phyloP scores from a whole-genome alignment of 2,888 invertebrate genomes.

The Ypsolopha scabrella region DNA sequence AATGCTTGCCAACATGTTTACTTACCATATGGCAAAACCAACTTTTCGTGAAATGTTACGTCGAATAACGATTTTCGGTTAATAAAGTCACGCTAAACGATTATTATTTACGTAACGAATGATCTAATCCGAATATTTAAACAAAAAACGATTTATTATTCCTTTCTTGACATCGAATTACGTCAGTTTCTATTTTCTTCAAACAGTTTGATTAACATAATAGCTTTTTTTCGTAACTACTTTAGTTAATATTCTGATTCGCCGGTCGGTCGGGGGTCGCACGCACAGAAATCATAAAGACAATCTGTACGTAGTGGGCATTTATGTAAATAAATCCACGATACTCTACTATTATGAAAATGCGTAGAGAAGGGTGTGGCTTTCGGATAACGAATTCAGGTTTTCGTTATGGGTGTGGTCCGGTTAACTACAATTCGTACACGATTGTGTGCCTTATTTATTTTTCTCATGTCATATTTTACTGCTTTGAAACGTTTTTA shows the following conservation, averaged over 20 bases:
- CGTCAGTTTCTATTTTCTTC: slow-evolving; percentile 65
- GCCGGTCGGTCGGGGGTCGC: slow-evolving; percentile 50
- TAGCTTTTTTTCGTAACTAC: slow-evolving; percentile 67
- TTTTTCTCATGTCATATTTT: background rate
- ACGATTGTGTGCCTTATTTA: slow-evolving; percentile 1
- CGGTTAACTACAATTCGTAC: slow-evolving; percentile 9
- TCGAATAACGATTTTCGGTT: background rate
- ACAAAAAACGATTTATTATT: slow-evolving; percentile 53
- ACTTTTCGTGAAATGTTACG: background rate
- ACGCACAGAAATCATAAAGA: slow-evolving; percentile 68
- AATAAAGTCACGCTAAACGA: background rate
- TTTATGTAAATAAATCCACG: slow-evolving; percentile 68
- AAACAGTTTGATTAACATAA: slow-evolving; percentile 70
- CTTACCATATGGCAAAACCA: background rate
- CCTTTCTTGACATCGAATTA: slow-evolving; percentile 53
- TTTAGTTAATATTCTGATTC: slow-evolving; percentile 68
- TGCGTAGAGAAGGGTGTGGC: slow-evolving; percentile 51
- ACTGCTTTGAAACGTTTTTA: background rate
- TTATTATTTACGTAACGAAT: background rate
- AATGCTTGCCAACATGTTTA: slow-evolving; percentile 1
- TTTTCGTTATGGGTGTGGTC: slow-evolving; percentile 48
- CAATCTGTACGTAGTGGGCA: slow-evolving; percentile 61
- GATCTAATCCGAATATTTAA: background rate
- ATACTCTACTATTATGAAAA: slow-evolving; percentile 57
- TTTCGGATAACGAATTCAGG: slow-evolving; percentile 31